phyloP scores from a whole-genome alignment of 2,113 vertebrate genomes.

The Dasypus novemcinctus region DNA sequence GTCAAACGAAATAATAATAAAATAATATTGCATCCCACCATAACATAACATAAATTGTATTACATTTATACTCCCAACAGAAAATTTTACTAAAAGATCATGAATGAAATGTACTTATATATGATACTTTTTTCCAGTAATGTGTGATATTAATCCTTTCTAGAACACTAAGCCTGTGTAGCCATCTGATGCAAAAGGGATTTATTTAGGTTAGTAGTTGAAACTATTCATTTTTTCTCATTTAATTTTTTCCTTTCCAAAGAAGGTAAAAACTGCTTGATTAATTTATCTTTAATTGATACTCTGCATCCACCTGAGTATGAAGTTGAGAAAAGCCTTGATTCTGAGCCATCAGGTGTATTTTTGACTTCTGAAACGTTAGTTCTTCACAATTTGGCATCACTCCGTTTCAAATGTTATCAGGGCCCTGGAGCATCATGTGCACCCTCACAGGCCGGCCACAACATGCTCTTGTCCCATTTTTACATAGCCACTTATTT shows the following conservation, averaged over 20 bases:
- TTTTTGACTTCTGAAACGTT: background rate
- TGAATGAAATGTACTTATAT: background rate
- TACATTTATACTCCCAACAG: background rate
- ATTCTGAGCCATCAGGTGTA: rapidly evolving
- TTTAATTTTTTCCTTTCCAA: background rate
- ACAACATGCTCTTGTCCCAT: rapidly evolving
- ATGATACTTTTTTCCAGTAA: background rate
- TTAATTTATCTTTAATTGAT: background rate
- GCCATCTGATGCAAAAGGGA: background rate
- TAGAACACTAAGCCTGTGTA: background rate
- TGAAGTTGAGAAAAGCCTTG: background rate
- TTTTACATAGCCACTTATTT: background rate
- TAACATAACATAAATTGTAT: background rate
- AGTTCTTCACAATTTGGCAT: background rate
- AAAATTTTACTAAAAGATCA: background rate
- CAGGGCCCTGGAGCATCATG: background rate
- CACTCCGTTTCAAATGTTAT: background rate
- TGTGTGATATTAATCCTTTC: background rate
- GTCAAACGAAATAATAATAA: background rate
- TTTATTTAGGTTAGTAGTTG: background rate
- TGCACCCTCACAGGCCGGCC: background rate
- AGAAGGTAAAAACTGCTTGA: background rate
- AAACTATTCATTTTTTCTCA: background rate
- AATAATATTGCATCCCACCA: too few species aligned
- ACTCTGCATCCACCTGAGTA: too few species aligned